phyloP scores from a whole-genome alignment of 2,113 vertebrate species.

The Apeltes quadracus region DNA sequence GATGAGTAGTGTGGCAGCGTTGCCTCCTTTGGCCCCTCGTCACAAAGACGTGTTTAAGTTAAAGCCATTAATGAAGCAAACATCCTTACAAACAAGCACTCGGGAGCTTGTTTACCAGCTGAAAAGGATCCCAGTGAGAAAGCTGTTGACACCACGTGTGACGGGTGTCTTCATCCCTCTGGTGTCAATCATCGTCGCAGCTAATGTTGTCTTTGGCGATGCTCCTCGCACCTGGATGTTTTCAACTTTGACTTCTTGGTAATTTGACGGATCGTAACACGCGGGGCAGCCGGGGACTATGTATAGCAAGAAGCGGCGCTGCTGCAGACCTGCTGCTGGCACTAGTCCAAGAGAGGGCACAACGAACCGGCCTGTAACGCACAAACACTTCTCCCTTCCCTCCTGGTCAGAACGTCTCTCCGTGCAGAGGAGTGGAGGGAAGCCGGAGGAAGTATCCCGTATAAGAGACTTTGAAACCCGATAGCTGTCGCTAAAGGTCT shows the following conservation, averaged over 20 bases:
- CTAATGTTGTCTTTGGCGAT: not conserved
- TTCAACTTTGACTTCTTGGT: slow-evolving; percentile 50
- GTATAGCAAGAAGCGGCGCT: slow-evolving; percentile 47
- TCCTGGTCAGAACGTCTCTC: slow-evolving; percentile 4
- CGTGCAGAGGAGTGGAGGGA: not conserved
- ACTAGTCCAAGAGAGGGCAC: slow-evolving; percentile 33
- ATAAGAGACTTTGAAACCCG: slow-evolving; percentile 59
- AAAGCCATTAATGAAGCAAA: not conserved
- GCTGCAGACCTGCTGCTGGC: slow-evolving; percentile 42
- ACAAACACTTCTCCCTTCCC: slow-evolving; percentile 58
- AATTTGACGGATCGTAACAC: slow-evolving; percentile 44
- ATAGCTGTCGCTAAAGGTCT: slow-evolving; percentile 54
- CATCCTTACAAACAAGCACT: not conserved
- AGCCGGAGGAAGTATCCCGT: slow-evolving; percentile 43
- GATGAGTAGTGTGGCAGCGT: not conserved
- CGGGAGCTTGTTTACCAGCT: not conserved
- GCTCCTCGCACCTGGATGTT: slow-evolving; percentile 31
- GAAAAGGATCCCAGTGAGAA: not conserved
- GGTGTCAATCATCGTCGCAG: not conserved
- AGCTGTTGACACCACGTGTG: not conserved
- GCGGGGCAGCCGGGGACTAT: slow-evolving; percentile 41
- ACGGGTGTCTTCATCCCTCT: not conserved
- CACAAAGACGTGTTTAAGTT: not conserved
- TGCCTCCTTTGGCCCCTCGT: not conserved
- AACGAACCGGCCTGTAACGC: slow-evolving; percentile 33